These are phyloP conservation scores for Hermaeophaga mercurialis DNA, from an alignment of 2,888 invertebrate genomes.

Conservation along the genomic window DNA sequence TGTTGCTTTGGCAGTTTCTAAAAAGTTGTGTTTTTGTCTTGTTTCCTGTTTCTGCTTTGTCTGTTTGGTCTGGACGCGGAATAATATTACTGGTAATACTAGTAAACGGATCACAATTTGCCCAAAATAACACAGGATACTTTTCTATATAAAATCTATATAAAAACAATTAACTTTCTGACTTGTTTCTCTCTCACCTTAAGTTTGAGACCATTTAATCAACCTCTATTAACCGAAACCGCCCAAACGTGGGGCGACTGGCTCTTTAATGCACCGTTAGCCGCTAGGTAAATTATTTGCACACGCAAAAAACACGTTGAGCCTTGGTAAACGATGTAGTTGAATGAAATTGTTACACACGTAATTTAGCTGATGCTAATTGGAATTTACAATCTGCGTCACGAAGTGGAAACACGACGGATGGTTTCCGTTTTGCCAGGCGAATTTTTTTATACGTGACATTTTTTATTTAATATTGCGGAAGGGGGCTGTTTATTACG, in stretches of 20 bases:
- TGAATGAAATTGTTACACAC: slow-evolving; percentile 50
- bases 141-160: too few relatives aligned
- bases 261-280: slow-evolving; percentile 52
- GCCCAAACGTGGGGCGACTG: slow-evolving; percentile 25
- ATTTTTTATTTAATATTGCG: slow-evolving; percentile 17
- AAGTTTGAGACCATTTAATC: too few relatives aligned
- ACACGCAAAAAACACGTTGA: slow-evolving; percentile 49
- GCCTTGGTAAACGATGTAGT: slow-evolving; percentile 51
- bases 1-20: too few relatives aligned
- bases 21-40: too few relatives aligned
- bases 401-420: slow-evolving; percentile 25
- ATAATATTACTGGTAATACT: too few relatives aligned
- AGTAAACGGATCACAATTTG: too few relatives aligned
- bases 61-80: too few relatives aligned
- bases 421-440: slow-evolving; percentile 14
- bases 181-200: too few relatives aligned
- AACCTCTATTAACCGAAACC: not conserved
- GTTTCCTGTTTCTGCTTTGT: too few relatives aligned
- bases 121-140: too few relatives aligned
- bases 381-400: slow-evolving; percentile 34
- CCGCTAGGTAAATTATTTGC: slow-evolving; percentile 53
- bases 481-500: slow-evolving; percentile 17
- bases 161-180: too few relatives aligned
- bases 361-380: slow-evolving; percentile 41
- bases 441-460: slow-evolving; percentile 17